phyloP scores from a whole-genome alignment of 2,113 vertebrate genomes.

The Mormyrus lacerda region DNA sequence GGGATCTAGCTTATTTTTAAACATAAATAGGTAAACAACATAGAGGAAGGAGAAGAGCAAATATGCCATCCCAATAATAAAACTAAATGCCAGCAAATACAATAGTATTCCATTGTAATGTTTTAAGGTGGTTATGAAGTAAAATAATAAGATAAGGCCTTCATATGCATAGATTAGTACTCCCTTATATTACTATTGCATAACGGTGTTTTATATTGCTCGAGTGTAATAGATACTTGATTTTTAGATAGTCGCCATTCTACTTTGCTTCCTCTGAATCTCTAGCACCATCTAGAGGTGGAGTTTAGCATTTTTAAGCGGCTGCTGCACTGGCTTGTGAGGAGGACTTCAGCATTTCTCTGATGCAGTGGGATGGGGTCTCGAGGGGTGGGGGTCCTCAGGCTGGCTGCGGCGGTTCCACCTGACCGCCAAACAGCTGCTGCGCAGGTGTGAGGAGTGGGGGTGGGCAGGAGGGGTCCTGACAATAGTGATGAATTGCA shows the following conservation, averaged over 20 bases:
- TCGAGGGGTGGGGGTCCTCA: background rate
- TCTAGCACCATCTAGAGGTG: constrained; percentile 62
- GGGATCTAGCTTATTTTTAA: background rate
- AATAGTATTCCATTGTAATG: constrained; percentile 26
- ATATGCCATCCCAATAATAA: constrained; percentile 5
- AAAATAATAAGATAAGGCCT: background rate
- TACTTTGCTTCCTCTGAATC: constrained; percentile 39
- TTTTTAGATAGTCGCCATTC: constrained; percentile 24
- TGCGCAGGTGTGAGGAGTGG: background rate
- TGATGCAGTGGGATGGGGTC: background rate
- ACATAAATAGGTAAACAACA: background rate
- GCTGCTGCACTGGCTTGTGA: background rate
- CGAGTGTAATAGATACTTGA: constrained; percentile 61
- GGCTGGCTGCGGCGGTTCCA: background rate
- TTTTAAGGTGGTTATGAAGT: constrained; percentile 26
- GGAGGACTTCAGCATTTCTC: background rate
- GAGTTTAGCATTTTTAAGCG: background rate
- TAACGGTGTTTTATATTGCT: constrained; percentile 45
- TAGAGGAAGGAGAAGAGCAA: background rate
- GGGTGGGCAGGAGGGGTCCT: background rate
- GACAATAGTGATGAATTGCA: constrained; percentile 36
- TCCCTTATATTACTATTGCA: constrained; percentile 45
- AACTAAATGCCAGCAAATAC: constrained; percentile 22
- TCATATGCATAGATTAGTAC: constrained; percentile 57
- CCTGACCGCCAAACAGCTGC: background rate